Percentiles rank a stretch among this genome's conserved stretches.
phyloP scores from a whole-genome alignment of 2,797 vertebrate species.

The Phrynocephalus forsythii region DNA sequence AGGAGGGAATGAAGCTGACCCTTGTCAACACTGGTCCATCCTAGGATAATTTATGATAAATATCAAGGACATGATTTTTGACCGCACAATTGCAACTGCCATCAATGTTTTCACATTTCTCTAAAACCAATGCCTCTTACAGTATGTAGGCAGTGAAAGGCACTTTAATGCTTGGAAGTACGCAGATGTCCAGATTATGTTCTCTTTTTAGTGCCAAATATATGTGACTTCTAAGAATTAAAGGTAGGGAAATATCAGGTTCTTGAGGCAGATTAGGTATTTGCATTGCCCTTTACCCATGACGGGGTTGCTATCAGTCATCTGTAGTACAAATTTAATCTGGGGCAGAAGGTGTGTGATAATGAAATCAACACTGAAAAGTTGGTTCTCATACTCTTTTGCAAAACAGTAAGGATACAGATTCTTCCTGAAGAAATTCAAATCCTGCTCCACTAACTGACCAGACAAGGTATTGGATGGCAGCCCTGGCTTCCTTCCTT shows the following conservation, averaged over 20 bases:
- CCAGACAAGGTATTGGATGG: not conserved
- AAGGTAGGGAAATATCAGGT: conserved; percentile 20
- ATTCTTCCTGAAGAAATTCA: not conserved
- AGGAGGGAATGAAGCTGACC: not conserved
- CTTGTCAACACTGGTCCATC: conserved; percentile 7
- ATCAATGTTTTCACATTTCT: conserved; percentile 52
- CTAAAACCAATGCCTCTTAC: conserved; percentile 22
- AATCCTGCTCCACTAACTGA: not conserved
- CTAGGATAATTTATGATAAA: not conserved
- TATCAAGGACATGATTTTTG: not conserved
- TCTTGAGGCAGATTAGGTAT: not conserved
- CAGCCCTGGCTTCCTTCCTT: not conserved
- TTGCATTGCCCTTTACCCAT: not conserved
- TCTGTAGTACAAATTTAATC: not conserved
- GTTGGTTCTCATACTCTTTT: not conserved
- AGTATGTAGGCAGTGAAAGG: conserved; percentile 46
- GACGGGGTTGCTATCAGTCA: too few relatives aligned
- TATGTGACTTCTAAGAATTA: conserved; percentile 49
- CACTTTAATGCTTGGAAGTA: conserved; percentile 27
- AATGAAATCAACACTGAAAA: not conserved
- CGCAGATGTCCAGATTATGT: conserved; percentile 12
- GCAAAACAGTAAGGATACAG: not conserved
- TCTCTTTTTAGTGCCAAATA: conserved; percentile 24
- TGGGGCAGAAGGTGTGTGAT: not conserved
- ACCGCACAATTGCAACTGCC: conserved; percentile 27